Evolutionary conservation across 1,140 invertebrate species (phyloP), one percentile per base, ranked within the genome.

Genomic region (Marisa cornuarietis): DNA sequence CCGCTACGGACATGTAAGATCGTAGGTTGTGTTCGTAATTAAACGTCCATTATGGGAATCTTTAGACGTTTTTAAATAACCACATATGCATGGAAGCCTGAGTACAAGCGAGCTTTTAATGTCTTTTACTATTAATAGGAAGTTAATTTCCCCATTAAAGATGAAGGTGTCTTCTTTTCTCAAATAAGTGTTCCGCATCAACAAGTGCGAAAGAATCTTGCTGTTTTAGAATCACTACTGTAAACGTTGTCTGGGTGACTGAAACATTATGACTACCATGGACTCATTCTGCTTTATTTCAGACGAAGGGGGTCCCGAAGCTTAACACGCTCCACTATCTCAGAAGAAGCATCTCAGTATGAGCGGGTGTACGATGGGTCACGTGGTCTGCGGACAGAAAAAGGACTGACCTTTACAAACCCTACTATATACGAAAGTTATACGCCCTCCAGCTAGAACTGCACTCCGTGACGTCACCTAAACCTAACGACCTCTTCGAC

Each of bases 321-420:
- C 24, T 8, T 61, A 20, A 20, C 20, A 31, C 26, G 62, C 49
- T n/a, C 49, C 20, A 52, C 63, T 6, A 26, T 52, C 9, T 82
- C 81, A 24, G 73, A 77, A 51, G 81, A 82, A 13, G 74, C 42
- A 54, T 76, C 78, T 24, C 31, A 11, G 11, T 79, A 66, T 61
- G 81, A 79, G 11, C 62, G 66, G 16, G 74, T 79, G 0, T 82
- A 54, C 31, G 62, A 82, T n/a, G 81, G 81, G 2, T 79, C 81
- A 5, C 66, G 52, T 49, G 81, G 81, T 1, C 22, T 82, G n/a
- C 65, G 81, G 31, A 79, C 81, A 65, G 78, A 79, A 49, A 79
- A 78, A 76, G 71, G 66, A 62, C 26, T 82, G 20, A 75, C 68
- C 8, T 82, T 82, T 54, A 52, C 65, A 51, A 82, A 76, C 63